Base-by-base conservation (phyloP, 2,888 invertebrate species). In the Listrodromus nycthemerus region DNA sequence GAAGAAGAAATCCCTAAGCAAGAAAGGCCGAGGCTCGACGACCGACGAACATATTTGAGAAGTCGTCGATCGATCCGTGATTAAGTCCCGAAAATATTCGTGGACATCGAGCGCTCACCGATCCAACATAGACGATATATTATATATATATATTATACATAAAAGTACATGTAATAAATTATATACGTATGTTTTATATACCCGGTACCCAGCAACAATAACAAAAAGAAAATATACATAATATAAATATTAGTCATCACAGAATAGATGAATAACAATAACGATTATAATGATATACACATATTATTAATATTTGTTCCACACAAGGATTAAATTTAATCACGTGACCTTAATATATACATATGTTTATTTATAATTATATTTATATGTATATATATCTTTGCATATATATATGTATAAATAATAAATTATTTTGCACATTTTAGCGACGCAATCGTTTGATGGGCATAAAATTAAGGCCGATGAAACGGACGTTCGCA, bases 131-230 rank as follows among this genome's bases (percentile, higher is more conserved):
- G 82, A 82, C 61, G 50, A 78, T 61, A 76, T 66, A 70, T 55
- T 55, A 80, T 61, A 80, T 66, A 69, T 50, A 65, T 71, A 77
- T 82, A 66, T 55, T 52, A 52, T 52, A 52, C 52, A 71, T 82
- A 82, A 48, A 74, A 58, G 73, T 65, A 58, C 66, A 82, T 61
- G 67, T 84, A 65, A 79, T 79, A 71, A 70, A 76, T 79, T 85
- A 75, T 79, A 80, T 74, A 80, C 76, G 77, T 85, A 83, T 80
- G 84, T 82, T 85, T 85, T 85, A 77, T 83, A 83, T 77, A 85
- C 83, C 67, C 55, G 80, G 71, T 85, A 82, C 65, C 79, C 74
- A 79, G 74, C 74, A 78, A 79, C 76, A 37, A 30, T 16, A 69
- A 77, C 16, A 75, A 63, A 52, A 52, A 52, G 2, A 52, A 58